Conservation (phyloP, 1,140 invertebrate species). For the Asobara japonica region DNA sequence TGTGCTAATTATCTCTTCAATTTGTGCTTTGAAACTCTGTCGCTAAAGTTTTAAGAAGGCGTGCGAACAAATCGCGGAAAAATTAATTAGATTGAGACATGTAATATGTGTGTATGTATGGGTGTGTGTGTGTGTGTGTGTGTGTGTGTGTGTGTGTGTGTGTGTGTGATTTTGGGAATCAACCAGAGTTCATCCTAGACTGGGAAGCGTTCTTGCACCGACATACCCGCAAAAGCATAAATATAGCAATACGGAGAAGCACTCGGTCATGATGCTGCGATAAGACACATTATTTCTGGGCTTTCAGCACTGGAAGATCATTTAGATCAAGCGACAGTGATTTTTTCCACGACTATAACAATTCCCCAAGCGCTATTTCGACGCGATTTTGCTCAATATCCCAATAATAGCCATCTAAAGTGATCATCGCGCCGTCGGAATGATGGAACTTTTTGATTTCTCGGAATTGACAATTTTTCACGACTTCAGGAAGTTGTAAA, state of each 20-base stretch:
- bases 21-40: no score
- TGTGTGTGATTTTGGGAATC: neutral
- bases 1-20: no score
- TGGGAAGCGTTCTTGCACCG: no score
- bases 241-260: slow-evolving; percentile 53
- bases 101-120: no score
- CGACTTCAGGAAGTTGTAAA: slow-evolving; percentile 13
- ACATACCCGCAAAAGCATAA: slow-evolving; percentile 34
- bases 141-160: no score
- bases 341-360: neutral
- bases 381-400: neutral
- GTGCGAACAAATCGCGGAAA: no score
- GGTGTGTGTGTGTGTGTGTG: no score
- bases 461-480: neutral
- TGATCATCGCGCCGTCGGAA: neutral
- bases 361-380: neutral
- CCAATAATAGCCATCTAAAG: neutral
- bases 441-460: neutral
- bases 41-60: no score
- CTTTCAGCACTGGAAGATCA: slow-evolving; percentile 50
- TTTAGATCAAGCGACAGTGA: slow-evolving; percentile 19
- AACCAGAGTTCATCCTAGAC: no score
- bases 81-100: no score
- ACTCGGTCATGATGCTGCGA: slow-evolving; percentile 42
- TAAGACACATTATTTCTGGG: slow-evolving; percentile 55